These are phyloP conservation scores for Erpobdella octoculata DNA, from an alignment of 2,888 invertebrate species.

Conservation along the genomic window DNA sequence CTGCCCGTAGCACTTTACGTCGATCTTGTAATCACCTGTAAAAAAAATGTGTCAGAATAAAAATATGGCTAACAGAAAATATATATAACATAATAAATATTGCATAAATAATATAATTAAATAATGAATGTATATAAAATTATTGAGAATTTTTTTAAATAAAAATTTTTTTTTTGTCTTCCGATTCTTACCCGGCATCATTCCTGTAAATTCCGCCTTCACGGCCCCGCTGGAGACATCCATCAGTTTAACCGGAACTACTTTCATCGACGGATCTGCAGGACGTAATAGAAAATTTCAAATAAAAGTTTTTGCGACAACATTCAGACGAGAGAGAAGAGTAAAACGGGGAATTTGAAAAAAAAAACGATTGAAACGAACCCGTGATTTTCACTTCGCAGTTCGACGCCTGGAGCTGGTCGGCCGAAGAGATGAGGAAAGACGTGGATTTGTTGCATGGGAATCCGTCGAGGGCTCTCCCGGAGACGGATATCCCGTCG, in stretches of 20 bases:
- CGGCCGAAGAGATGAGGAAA: conserved; percentile 79
- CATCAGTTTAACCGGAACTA: neutral
- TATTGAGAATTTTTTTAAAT: too few species aligned
- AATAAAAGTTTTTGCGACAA: too few species aligned
- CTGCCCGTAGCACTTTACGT: conserved; percentile 41
- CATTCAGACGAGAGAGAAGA: neutral
- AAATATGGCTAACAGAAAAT: neutral
- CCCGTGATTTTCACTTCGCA: conserved; percentile 55
- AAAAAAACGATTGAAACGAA: conserved; percentile 46
- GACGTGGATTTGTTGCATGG: conserved; percentile 76
- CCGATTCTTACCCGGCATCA: neutral
- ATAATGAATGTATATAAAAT: neutral
- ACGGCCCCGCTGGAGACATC: conserved; percentile 2
- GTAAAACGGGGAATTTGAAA: neutral
- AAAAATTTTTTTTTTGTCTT: neutral
- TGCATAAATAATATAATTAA: neutral
- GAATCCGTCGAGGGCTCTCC: conserved; percentile 78
- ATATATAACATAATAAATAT: neutral
- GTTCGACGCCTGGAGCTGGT: conserved; percentile 46
- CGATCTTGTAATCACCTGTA: conserved; percentile 42
- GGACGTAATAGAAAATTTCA: too few species aligned
- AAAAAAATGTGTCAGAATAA: neutral
- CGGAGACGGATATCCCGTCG: conserved; percentile 64
- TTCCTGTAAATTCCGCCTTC: conserved; percentile 18
- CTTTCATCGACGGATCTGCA: conserved; percentile 11